Percentiles rank a stretch among this genome's conserved stretches.
These are phyloP conservation scores for Coboldia fuscipes DNA, from an alignment of 1,140 invertebrate genomes.

Conservation along the genomic window DNA sequence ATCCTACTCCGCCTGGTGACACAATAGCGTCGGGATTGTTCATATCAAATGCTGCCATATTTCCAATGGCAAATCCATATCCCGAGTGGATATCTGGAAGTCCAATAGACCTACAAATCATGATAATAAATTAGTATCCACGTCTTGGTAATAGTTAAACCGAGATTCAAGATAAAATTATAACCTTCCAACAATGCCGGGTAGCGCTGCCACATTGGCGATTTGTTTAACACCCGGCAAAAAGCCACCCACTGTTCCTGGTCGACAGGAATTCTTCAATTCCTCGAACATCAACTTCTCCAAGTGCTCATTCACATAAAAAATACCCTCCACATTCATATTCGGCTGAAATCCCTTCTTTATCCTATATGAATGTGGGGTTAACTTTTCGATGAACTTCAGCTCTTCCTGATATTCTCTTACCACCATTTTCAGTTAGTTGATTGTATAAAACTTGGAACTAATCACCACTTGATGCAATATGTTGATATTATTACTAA, in stretches of 20 bases:
- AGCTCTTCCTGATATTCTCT: conserved; percentile 87
- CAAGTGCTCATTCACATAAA: conserved; percentile 86
- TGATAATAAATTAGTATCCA: background rate
- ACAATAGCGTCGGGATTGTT: conserved; percentile 82
- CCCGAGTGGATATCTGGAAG: conserved; percentile 97
- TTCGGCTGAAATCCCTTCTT: conserved; percentile 99
- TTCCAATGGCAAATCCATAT: conserved; percentile 99
- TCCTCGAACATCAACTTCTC: conserved; percentile 98
- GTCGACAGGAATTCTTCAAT: conserved; percentile 68
- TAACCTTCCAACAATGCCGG: conserved; percentile 74
- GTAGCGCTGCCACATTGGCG: conserved; percentile 95
- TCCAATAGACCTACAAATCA: conserved; percentile 42
- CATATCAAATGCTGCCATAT: conserved; percentile 99
- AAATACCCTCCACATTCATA: conserved; percentile 98
- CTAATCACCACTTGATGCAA: no score
- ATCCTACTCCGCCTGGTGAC: conserved; percentile 95
- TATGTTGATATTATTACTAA: no score
- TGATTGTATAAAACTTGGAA: background rate
- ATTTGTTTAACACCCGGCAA: conserved; percentile 98
- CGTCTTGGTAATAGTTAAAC: background rate
- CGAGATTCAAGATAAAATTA: background rate
- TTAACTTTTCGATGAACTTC: conserved; percentile 79
- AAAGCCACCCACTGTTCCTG: conserved; percentile 83
- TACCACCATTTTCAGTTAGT: conserved; percentile 51
- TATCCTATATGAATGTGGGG: conserved; percentile 71